Base-by-base conservation (phyloP, 2,113 vertebrate genomes). In the Garra rufa region DNA sequence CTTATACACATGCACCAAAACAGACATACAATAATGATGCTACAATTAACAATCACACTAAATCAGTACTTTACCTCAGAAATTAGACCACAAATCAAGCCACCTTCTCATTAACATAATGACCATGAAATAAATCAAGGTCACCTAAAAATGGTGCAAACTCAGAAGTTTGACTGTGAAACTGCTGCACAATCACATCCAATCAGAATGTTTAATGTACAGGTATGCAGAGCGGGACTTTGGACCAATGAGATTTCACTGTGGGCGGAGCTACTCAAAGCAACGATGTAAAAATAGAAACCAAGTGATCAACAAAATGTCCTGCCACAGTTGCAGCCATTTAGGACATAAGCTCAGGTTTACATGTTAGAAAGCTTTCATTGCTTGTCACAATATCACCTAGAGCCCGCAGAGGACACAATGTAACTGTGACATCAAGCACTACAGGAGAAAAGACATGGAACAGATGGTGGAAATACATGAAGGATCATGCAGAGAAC, bases 101-200 rank as follows among this genome's bases (percentile, higher is more conserved):
- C 38, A 78, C 38, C 21, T 44, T 10, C n/a, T 61, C n/a, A 17
- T 50, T 24, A 26, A 9, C 3, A 57, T 52, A 69, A 48, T 63
- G 67, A 48, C 71, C 38, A 81, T 84, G 70, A 78, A 84, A 73
- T 84, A 73, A 38, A 69, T 48, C 70, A 84, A 84, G 76, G 85
- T 87, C 76, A 84, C n/a, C 52, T 43, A 26, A 38, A 38, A 46
- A 77, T 67, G 57, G 43, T 19, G 10, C n/a, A 76, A 61, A 50
- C 48, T 48, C 43, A 21, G 3, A 44, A 11, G 57, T 67, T 19
- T 67, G 28, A 67, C 19, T 19, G 17, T 6, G 52, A 24, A 21
- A 11, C 7, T 26, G 5, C 21, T n/a, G 3, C 21, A 71, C 10
- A 61, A 26, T 61, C 24, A 61, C 59, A 63, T 28, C 13, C 15